phyloP scores from a whole-genome alignment of 64 coral and sea anemone genomes.

The Dendrophyllia cribrosa region DNA sequence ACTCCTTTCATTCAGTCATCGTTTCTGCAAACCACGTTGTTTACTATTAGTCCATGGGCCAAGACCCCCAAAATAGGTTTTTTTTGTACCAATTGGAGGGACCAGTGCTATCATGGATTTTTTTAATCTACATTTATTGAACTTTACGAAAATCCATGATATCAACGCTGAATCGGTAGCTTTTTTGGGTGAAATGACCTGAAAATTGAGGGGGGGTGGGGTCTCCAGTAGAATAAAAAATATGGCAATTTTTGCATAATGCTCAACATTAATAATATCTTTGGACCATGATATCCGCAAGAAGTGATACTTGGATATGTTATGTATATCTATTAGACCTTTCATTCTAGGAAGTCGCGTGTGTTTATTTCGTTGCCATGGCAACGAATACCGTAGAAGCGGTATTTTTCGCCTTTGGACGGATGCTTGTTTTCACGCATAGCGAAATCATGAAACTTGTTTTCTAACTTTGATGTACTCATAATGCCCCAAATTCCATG shows the following conservation, averaged over 20 bases:
- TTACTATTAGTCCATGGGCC: no score
- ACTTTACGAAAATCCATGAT: no score
- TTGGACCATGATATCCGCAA: no score
- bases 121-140: no score
- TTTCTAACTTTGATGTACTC: conserved; percentile 50
- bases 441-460: neutral
- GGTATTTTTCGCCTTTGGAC: no score
- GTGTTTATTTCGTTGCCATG: neutral
- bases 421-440: no score
- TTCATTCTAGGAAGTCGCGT: neutral
- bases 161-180: neutral
- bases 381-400: neutral
- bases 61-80: no score
- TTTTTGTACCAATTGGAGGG: no score
- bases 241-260: neutral
- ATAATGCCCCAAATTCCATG: conserved; percentile 45
- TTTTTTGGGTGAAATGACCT: conserved; percentile 19
- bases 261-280: neutral
- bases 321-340: conserved; percentile 26
- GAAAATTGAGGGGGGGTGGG: conserved; percentile 5
- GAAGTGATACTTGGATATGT: neutral
- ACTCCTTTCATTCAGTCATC: no score
- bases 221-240: neutral
- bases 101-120: no score
- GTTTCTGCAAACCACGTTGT: no score